Conservation (phyloP, 2,113 vertebrate species). For the Acanthochromis polyacanthus region DNA sequence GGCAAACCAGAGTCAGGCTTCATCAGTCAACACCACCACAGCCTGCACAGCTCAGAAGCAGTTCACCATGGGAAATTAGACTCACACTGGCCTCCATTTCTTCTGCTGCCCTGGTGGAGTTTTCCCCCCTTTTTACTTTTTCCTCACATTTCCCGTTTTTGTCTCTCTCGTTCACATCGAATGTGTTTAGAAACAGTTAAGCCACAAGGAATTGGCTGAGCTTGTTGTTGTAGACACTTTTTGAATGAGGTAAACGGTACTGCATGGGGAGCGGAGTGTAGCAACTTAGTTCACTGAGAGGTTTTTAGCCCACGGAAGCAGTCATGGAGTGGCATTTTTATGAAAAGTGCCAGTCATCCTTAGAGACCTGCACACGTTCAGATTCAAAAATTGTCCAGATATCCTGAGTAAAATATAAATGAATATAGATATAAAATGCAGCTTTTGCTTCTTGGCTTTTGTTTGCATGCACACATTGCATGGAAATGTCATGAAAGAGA, state of each 20-base stretch:
- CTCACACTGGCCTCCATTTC: constrained; percentile 43
- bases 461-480: neutral
- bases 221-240: constrained; percentile 23
- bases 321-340: constrained; percentile 34
- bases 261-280: constrained; percentile 17
- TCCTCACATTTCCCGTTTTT: constrained; percentile 7
- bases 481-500: neutral
- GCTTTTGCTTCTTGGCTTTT: neutral
- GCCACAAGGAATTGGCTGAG: constrained; percentile 29
- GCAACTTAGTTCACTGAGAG: constrained; percentile 21
- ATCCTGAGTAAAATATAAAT: constrained; percentile 5
- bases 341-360: constrained; percentile 37
- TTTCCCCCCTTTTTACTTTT: neutral
- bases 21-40: constrained; percentile 54
- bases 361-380: constrained; percentile 14
- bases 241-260: constrained; percentile 21
- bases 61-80: constrained; percentile 67
- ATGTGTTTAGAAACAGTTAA: constrained; percentile 23
- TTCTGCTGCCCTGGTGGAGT: constrained; percentile 32
- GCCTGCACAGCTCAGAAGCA: neutral
- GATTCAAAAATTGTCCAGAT: constrained; percentile 20
- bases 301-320: constrained; percentile 16
- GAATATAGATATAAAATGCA: neutral
- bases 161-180: constrained; percentile 11
- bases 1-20: constrained; percentile 34